Evolutionary conservation across 53 echinoderm and acorn worm species (phyloP).

Genomic region (Patiria pectinifera): DNA sequence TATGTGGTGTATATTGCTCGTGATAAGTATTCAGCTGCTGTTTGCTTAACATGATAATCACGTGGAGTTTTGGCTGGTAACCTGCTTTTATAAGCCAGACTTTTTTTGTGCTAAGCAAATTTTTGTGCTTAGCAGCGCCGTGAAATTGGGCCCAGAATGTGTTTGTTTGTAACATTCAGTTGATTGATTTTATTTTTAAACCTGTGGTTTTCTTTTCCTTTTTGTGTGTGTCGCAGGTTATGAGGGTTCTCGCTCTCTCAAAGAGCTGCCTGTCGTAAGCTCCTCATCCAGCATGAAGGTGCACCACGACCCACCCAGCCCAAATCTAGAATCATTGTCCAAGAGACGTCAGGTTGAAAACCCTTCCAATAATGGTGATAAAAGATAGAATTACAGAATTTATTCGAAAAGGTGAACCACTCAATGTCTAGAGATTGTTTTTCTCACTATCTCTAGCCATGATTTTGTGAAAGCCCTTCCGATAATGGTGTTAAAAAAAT

Average conservation of each 20-base stretch:
- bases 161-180: too few relatives aligned
- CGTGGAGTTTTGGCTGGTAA: too few relatives aligned
- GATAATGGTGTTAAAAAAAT: too few relatives aligned
- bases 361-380: constrained; percentile 3
- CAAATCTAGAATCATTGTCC: not conserved
- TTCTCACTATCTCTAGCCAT: too few relatives aligned
- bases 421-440: not conserved
- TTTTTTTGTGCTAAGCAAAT: too few relatives aligned
- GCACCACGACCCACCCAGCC: constrained; percentile 38
- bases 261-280: not conserved
- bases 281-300: not conserved
- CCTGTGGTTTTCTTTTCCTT: not conserved
- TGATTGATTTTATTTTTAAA: not conserved
- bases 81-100: too few relatives aligned
- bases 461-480: not conserved
- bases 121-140: too few relatives aligned
- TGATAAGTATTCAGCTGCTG: too few relatives aligned
- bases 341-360: constrained; percentile 1
- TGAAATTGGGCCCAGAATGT: too few relatives aligned
- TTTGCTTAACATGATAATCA: too few relatives aligned
- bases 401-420: not conserved
- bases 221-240: constrained; percentile 9
- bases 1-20: too few relatives aligned
- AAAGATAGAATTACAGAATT: not conserved
- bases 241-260: constrained; percentile 55